These are phyloP conservation scores for Cololabis saira DNA, from an alignment of 2,113 vertebrate species.

Conservation along the genomic window DNA sequence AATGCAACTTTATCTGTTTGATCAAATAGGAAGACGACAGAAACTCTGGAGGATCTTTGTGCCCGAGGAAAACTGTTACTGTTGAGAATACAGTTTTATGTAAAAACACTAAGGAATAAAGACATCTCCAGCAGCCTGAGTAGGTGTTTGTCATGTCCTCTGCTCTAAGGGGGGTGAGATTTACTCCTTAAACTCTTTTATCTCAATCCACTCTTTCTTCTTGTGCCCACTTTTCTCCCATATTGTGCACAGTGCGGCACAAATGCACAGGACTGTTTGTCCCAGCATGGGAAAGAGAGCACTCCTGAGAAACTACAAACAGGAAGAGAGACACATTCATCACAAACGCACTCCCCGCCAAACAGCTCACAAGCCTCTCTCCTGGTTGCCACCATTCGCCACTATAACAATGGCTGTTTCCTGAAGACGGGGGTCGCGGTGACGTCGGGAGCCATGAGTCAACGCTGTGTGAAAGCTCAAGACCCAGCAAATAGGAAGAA, in stretches of 20 bases:
- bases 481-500: slow-evolving; percentile 45
- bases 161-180: slow-evolving; percentile 15
- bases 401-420: slow-evolving; percentile 91
- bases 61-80: too few relatives aligned
- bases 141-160: not conserved
- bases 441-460: slow-evolving; percentile 47
- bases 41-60: too few relatives aligned
- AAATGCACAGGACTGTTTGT: slow-evolving; percentile 19
- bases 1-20: too few relatives aligned
- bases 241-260: slow-evolving; percentile 1
- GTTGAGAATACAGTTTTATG: too few relatives aligned
- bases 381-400: slow-evolving; percentile 54
- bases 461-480: slow-evolving; percentile 51
- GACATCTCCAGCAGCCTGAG: too few relatives aligned
- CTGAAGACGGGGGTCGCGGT: slow-evolving; percentile 72
- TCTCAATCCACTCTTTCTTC: slow-evolving; percentile 22
- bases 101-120: too few relatives aligned
- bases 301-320: slow-evolving; percentile 89
- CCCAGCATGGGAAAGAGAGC: slow-evolving; percentile 69
- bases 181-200: slow-evolving; percentile 36
- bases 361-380: slow-evolving; percentile 4
- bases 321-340: slow-evolving; percentile 90
- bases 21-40: too few relatives aligned
- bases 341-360: slow-evolving; percentile 60
- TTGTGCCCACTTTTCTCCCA: slow-evolving; percentile 3